phyloP scores from a whole-genome alignment of 2,797 vertebrate genomes.

The Champsocephalus gunnari region DNA sequence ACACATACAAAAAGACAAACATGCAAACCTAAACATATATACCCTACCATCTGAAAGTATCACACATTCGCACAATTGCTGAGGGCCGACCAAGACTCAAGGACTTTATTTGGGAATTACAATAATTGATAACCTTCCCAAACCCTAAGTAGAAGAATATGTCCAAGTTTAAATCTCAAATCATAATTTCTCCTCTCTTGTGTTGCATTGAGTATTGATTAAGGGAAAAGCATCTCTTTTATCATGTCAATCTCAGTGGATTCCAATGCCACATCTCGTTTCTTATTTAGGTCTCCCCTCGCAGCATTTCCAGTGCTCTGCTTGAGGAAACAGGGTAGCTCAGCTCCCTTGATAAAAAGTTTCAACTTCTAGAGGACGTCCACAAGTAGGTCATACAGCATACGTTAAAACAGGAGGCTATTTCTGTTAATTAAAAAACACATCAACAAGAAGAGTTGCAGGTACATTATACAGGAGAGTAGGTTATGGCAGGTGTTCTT shows the following conservation, averaged over 20 bases:
- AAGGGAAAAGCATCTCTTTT: constrained; percentile 25
- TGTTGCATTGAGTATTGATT: constrained; percentile 4
- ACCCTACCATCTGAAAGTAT: too few species aligned
- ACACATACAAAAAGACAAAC: too few species aligned
- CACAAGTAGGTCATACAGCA: constrained; percentile 57
- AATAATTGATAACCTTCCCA: too few species aligned
- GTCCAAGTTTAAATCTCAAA: neutral
- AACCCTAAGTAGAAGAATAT: too few species aligned
- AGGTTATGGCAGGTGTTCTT: constrained; percentile 11
- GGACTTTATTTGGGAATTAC: too few species aligned
- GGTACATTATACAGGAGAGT: constrained; percentile 24
- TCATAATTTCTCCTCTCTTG: constrained; percentile 12
- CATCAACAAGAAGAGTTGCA: constrained; percentile 11
- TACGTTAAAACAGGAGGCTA: constrained; percentile 38
- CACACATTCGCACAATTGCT: neutral
- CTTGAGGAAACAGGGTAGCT: constrained; percentile 59
- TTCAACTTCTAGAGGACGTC: constrained; percentile 51
- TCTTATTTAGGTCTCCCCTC: constrained; percentile 46
- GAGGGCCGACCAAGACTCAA: neutral
- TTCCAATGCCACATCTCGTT: constrained; percentile 44
- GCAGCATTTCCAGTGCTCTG: constrained; percentile 32
- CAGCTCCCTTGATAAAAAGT: constrained; percentile 43
- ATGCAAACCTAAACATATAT: too few species aligned
- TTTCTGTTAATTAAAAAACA: constrained; percentile 39
- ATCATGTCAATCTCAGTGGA: constrained; percentile 22